These are phyloP conservation scores for Amblyopsis hoosieri DNA, from an alignment of 2,797 vertebrate species.

Conservation along the genomic window DNA sequence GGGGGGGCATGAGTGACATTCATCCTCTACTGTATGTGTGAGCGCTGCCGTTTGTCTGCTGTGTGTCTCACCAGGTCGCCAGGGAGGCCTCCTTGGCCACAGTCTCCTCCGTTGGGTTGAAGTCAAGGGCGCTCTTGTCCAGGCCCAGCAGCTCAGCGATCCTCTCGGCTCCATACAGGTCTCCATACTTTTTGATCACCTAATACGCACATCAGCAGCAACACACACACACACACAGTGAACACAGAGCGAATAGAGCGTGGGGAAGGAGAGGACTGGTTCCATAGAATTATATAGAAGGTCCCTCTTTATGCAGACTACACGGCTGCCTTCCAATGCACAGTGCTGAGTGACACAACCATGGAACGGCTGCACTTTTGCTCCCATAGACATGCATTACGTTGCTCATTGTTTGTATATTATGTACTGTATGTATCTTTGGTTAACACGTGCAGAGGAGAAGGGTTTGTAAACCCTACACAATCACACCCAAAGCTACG, in stretches of 20 bases:
- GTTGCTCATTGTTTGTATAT: no score
- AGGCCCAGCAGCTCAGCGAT: constrained; percentile 95
- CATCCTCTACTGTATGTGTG: neutral
- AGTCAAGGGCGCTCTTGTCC: constrained; percentile 96
- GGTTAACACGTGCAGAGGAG: constrained; percentile 2
- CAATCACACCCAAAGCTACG: neutral
- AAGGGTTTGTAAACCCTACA: neutral
- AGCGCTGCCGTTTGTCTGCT: constrained; percentile 13
- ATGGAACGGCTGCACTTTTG: no score
- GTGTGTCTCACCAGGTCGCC: constrained; percentile 85
- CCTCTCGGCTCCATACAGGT: constrained; percentile 94
- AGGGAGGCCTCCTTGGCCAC: constrained; percentile 90
- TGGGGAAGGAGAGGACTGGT: no score
- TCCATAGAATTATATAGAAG: no score
- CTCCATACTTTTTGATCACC: constrained; percentile 99
- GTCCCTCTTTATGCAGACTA: no score
- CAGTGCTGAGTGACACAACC: no score
- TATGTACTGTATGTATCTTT: no score
- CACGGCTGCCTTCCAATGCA: no score
- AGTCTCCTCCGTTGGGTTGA: constrained; percentile 91
- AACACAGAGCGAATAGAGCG: neutral
- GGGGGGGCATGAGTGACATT: constrained; percentile 13
- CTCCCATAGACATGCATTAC: no score
- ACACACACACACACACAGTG: constrained; percentile 7
- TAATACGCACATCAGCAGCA: constrained; percentile 46